Percentiles rank a stretch among this genome's conserved stretches.
phyloP scores from a whole-genome alignment of 2,888 invertebrate species.

The Apotomis betuletana region DNA sequence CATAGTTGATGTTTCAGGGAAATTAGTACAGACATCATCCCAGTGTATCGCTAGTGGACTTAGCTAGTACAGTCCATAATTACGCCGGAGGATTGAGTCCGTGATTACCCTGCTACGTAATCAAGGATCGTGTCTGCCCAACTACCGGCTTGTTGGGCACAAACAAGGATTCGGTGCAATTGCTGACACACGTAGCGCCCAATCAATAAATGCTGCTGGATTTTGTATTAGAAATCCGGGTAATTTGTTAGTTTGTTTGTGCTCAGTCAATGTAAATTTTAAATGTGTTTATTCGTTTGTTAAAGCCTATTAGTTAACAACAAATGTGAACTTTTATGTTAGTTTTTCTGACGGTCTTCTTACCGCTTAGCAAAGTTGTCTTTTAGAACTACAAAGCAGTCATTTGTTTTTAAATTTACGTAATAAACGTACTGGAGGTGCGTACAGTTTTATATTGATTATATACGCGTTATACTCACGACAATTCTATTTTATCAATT shows the following conservation, averaged over 20 bases:
- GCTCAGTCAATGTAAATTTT: no score
- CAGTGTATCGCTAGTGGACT: conserved; percentile 35
- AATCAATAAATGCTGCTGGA: conserved; percentile 27
- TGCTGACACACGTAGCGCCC: conserved; percentile 19
- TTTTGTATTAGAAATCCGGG: neutral
- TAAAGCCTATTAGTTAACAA: no score
- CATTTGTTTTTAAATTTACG: no score
- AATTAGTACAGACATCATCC: conserved; percentile 33
- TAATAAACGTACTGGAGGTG: no score
- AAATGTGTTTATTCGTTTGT: no score
- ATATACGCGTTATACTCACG: no score
- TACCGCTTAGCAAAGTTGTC: no score
- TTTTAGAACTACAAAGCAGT: no score
- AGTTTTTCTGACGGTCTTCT: no score
- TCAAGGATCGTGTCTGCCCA: conserved; percentile 42
- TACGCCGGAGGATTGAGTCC: conserved; percentile 46
- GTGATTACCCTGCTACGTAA: conserved; percentile 49
- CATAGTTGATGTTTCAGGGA: conserved; percentile 27
- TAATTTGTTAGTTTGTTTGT: neutral
- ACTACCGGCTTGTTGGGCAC: conserved; percentile 43
- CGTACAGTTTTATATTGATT: no score
- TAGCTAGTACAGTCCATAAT: conserved; percentile 49
- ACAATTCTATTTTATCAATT: no score
- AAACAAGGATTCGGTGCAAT: conserved; percentile 41
- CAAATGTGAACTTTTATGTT: no score